phyloP scores from a whole-genome alignment of 2,113 vertebrate genomes.

The Poeciliopsis turrubarensis region DNA sequence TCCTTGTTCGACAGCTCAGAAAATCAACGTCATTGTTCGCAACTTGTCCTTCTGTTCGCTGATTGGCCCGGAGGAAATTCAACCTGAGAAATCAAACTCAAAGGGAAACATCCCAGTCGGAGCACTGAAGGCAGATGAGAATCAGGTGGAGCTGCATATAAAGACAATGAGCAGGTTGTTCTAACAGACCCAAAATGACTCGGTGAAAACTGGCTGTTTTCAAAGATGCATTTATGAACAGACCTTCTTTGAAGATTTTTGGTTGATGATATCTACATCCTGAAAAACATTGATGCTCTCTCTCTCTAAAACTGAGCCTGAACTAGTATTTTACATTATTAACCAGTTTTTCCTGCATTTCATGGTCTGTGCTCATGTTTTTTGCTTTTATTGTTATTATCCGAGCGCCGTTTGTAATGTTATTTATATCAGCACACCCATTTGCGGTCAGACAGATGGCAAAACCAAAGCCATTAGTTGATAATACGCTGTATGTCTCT shows the following conservation, averaged over 20 bases:
- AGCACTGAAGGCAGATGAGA: too few relatives aligned
- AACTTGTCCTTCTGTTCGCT: too few relatives aligned
- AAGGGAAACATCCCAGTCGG: too few relatives aligned
- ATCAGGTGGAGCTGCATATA: too few relatives aligned
- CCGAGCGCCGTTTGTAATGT: constrained; percentile 44
- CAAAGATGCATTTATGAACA: background rate
- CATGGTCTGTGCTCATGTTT: constrained; percentile 13
- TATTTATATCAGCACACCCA: constrained; percentile 75
- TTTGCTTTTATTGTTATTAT: constrained; percentile 19
- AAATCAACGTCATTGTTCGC: too few relatives aligned
- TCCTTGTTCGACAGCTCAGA: too few relatives aligned
- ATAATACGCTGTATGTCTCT: constrained; percentile 77
- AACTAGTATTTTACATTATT: constrained; percentile 7
- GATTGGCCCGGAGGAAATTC: too few relatives aligned
- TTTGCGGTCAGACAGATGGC: constrained; percentile 73
- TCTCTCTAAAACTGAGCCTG: constrained; percentile 4
- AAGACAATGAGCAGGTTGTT: too few relatives aligned
- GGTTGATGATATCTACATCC: constrained; percentile 33
- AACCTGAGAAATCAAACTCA: too few relatives aligned
- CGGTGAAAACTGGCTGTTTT: too few relatives aligned
- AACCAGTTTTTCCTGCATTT: constrained; percentile 14
- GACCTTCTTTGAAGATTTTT: constrained; percentile 23
- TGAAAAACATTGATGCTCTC: background rate
- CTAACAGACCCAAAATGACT: background rate
- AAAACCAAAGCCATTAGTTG: constrained; percentile 73